These are phyloP conservation scores for Hyposoter didymator DNA, from an alignment of 2,888 invertebrate genomes.

Conservation along the genomic window DNA sequence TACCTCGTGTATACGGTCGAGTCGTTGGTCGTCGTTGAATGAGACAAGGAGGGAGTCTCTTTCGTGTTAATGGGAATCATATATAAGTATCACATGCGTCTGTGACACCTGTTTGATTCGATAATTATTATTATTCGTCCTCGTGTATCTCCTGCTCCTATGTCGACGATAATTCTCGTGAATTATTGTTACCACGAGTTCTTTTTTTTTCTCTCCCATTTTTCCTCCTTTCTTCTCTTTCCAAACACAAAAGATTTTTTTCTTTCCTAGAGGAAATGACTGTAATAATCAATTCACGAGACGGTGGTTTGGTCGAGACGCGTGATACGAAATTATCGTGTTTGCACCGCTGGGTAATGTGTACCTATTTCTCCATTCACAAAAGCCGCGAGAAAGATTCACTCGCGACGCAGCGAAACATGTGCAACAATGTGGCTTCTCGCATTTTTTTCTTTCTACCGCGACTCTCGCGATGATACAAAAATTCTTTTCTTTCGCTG, in stretches of 20 bases:
- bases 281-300: conserved; percentile 64
- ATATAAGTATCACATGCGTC: conserved; percentile 8
- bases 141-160: conserved; percentile 19
- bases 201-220: not conserved
- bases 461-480: conserved; percentile 38
- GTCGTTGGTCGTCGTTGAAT: conserved; percentile 39
- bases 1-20: not conserved
- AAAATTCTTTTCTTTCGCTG: conserved; percentile 48
- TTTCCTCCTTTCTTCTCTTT: not conserved
- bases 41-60: conserved; percentile 21
- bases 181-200: conserved; percentile 31
- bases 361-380: conserved; percentile 75
- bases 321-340: conserved; percentile 77
- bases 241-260: conserved; percentile 3
- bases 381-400: conserved; percentile 67
- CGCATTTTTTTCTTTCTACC: conserved; percentile 8
- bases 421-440: conserved; percentile 57
- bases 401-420: conserved; percentile 65
- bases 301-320: conserved; percentile 69
- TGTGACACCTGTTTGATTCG: conserved; percentile 49
- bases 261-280: conserved; percentile 18
- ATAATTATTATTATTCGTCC: conserved; percentile 49
- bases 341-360: conserved; percentile 76
- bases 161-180: conserved; percentile 2
- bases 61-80: conserved; percentile 48